phyloP scores from a whole-genome alignment of 2,113 vertebrate genomes.

The Forbesichthys agassizii region DNA sequence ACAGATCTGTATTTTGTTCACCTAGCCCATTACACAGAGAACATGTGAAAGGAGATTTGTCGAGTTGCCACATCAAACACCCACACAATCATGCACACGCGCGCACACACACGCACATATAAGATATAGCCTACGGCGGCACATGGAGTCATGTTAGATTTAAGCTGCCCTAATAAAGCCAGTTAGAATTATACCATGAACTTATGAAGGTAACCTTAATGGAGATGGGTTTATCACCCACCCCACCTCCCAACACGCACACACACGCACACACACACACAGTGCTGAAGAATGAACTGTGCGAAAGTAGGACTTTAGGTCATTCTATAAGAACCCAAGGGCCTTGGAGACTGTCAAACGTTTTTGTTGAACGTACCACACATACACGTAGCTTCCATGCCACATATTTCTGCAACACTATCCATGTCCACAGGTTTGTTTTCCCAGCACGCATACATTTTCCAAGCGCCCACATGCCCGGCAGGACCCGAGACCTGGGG shows the following conservation, averaged over 20 bases:
- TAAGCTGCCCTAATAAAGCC: conserved; percentile 65
- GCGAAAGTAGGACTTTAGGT: background rate
- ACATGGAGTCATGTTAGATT: conserved; percentile 62
- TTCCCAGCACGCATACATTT: background rate
- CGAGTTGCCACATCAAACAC: conserved; percentile 46
- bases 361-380: background rate
- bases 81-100: conserved; percentile 1
- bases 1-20: conserved; percentile 28
- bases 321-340: background rate
- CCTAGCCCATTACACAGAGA: conserved; percentile 35
- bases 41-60: conserved; percentile 28
- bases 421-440: conserved; percentile 2
- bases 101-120: conserved; percentile 22
- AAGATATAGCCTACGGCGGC: conserved; percentile 32
- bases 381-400: background rate
- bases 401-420: background rate
- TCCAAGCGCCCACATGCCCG: conserved; percentile 5
- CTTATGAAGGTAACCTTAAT: conserved; percentile 49
- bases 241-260: conserved; percentile 3
- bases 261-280: conserved; percentile 3
- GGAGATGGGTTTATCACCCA: conserved; percentile 26
- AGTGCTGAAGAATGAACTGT: background rate
- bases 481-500: conserved; percentile 21
- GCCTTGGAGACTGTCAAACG: background rate
- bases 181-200: conserved; percentile 59